Conservation (phyloP, 2,113 vertebrate species). For the Chlorodrepanis virens region DNA sequence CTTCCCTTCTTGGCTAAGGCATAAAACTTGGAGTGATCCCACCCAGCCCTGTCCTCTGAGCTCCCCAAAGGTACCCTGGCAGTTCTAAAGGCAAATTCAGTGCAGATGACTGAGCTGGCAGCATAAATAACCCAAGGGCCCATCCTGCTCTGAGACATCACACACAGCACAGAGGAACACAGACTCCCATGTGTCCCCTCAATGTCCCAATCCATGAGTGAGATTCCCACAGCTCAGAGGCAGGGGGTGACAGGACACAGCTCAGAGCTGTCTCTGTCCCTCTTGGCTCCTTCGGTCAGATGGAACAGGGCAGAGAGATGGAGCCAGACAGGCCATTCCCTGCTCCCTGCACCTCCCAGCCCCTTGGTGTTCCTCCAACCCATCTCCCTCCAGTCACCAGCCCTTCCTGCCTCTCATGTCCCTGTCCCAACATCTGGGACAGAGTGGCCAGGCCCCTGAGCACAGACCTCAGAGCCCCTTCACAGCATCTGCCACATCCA, state of each 20-base stretch:
- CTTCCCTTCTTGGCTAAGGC: neutral
- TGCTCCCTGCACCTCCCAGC: neutral
- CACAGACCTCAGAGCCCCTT: neutral
- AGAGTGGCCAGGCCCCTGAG: neutral
- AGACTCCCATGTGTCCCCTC: neutral
- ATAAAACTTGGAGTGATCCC: neutral
- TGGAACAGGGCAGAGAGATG: neutral
- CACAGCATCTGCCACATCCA: neutral
- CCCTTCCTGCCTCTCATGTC: neutral
- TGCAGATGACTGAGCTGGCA: neutral
- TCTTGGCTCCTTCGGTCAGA: neutral
- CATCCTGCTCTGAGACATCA: neutral
- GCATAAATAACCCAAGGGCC: neutral
- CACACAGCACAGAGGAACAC: neutral
- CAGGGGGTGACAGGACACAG: neutral
- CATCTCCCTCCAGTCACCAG: neutral
- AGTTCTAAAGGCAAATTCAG: neutral
- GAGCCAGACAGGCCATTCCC: neutral
- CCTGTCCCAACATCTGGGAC: neutral
- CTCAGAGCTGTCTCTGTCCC: neutral
- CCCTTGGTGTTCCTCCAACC: neutral
- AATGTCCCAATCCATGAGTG: rapidly evolving
- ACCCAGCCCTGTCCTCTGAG: neutral
- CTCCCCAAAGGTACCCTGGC: neutral
- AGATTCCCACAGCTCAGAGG: neutral